phyloP scores from a whole-genome alignment of 2,113 vertebrate species.

The Tachycineta bicolor region DNA sequence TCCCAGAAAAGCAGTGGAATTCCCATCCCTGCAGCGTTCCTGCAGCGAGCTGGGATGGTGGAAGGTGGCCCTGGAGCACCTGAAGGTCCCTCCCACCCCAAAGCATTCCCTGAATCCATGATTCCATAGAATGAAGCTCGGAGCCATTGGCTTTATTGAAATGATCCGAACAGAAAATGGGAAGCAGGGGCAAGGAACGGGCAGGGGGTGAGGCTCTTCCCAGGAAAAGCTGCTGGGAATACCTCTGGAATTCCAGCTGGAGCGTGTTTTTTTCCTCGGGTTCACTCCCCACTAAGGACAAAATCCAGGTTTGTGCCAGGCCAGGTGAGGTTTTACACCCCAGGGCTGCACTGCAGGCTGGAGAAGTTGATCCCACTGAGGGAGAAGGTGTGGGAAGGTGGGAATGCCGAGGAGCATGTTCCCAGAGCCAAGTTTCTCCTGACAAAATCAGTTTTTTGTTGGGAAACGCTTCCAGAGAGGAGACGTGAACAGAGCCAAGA shows the following conservation, averaged over 20 bases:
- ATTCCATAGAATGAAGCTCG: background rate
- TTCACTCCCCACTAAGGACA: fast-evolving
- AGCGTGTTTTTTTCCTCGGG: background rate
- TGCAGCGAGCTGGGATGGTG: background rate
- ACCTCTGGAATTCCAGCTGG: background rate
- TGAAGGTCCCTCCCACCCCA: background rate
- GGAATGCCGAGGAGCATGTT: background rate
- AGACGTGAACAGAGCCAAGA: background rate
- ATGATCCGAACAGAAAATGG: background rate
- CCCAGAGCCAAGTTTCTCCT: background rate
- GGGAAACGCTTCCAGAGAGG: background rate
- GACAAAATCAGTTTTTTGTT: background rate
- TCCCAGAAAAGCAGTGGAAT: background rate
- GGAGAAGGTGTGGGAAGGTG: background rate
- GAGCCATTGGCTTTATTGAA: background rate
- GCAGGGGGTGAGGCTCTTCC: background rate
- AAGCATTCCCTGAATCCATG: background rate
- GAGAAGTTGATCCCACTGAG: background rate
- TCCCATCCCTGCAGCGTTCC: background rate
- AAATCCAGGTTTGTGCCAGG: background rate
- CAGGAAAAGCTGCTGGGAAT: background rate
- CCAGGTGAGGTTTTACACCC: background rate
- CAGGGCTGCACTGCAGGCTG: background rate
- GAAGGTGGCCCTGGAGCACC: background rate
- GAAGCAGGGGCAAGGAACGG: background rate